Base-by-base conservation (phyloP, 2,888 invertebrate genomes). In the Calameuta idolon region DNA sequence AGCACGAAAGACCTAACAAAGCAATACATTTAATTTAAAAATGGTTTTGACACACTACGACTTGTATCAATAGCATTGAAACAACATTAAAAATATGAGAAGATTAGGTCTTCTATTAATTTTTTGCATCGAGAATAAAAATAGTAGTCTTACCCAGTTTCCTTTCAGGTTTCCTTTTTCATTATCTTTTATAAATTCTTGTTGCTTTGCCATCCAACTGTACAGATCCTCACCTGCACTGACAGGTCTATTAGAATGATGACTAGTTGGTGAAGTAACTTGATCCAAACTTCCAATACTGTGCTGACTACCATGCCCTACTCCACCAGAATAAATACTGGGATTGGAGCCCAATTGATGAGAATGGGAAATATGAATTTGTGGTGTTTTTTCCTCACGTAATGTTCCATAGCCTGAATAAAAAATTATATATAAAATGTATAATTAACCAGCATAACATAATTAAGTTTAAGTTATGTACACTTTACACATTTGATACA, bases 121-220 rank as follows among this genome's bases (percentile, higher is more conserved):
- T 23, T 23, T 23, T 23, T 40, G 23, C 23, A 55, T 55, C 23
- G 55, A 9, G 1, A 2, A 55, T 23, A 23, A 23, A 40, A 55
- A 15, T 55, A 23, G 12, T 74, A 73, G 35, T 76, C 88, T 83
- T 83, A 92, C 92, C 92, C 92, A 92, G 81, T 92, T 91, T 80
- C 90, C 91, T 81, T 89, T 91, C 23, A 91, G 85, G 81, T 89
- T 89, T 79, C 85, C 86, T 79, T 89, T 90, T 68, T 91, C 94
- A 73, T 90, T 90, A 76, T 91, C 91, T 23, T 92, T 92, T 78
- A 92, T 91, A 81, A 92, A 93, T 81, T 94, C 93, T 85, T 97
- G 97, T 87, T 98, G 98, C 86, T 97, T 96, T 1, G 97, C 97
- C 98, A 98, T 98, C 98, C 98, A 98, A 85, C 96, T 96, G 91